Percentiles rank a stretch among this genome's conserved stretches.
Evolutionary conservation across 2,797 vertebrate species (phyloP).

Genomic region (Epinephelus malabaricus): DNA sequence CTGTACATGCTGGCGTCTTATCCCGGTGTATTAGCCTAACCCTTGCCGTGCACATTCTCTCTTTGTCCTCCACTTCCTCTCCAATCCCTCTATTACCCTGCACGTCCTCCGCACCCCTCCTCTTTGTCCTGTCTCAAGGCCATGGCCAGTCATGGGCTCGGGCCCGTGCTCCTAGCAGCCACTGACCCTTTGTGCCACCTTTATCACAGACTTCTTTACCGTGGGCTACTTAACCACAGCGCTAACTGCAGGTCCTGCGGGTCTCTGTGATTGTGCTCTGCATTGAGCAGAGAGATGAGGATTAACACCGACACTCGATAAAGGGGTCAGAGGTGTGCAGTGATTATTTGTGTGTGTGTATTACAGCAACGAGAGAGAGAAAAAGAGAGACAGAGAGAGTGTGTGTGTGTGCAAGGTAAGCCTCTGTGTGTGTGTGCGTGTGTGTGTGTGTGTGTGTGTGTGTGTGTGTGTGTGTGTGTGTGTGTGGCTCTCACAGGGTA

Average conservation of each 20-base stretch:
- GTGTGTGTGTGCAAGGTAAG: constrained; percentile 58
- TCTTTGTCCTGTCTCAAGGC: constrained; percentile 78
- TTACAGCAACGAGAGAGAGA: constrained; percentile 68
- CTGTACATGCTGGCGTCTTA: constrained; percentile 27
- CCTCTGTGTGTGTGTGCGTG: constrained; percentile 22
- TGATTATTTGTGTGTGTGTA: constrained; percentile 86
- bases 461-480: constrained; percentile 60
- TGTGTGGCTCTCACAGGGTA: constrained; percentile 70
- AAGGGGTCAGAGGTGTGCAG: constrained; percentile 87
- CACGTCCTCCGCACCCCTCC: constrained; percentile 53
- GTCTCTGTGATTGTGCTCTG: constrained; percentile 85
- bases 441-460: constrained; percentile 40
- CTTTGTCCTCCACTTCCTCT: constrained; percentile 73
- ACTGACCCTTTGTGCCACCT: constrained; percentile 84
- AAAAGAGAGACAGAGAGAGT: constrained; percentile 23
- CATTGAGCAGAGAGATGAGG: constrained; percentile 86
- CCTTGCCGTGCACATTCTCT: constrained; percentile 37
- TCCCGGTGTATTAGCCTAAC: constrained; percentile 61
- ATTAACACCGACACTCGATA: constrained; percentile 88
- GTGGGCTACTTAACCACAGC: constrained; percentile 83
- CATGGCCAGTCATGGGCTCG: constrained; percentile 63
- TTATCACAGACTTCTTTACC: constrained; percentile 84
- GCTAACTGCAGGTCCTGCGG: constrained; percentile 85
- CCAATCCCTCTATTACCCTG: constrained; percentile 53
- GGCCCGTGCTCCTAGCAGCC: constrained; percentile 73